A percentile compares a stretch with the other conserved stretches of the same genome.
Conservation (phyloP, 2,888 invertebrate genomes). For the Lasius platythorax region DNA sequence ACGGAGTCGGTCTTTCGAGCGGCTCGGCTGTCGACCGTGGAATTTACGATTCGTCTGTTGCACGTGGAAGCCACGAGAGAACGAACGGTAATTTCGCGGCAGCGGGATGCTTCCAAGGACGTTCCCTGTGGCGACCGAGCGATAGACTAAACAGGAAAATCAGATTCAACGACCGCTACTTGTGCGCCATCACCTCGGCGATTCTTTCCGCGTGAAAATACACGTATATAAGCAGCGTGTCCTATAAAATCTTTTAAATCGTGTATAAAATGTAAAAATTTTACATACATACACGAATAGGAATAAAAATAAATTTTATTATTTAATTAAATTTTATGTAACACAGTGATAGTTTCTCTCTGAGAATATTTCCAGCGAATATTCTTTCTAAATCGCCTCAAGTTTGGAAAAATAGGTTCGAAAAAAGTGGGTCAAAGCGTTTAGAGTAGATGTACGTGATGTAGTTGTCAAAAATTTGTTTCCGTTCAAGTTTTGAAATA, state of each 20-base stretch:
- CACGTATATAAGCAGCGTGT: neutral
- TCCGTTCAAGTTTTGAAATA: neutral
- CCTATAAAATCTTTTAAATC: neutral
- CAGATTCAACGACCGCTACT: conserved; percentile 35
- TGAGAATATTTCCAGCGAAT: conserved; percentile 1
- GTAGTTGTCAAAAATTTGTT: neutral
- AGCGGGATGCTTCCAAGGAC: conserved; percentile 31
- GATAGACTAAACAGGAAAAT: conserved; percentile 44
- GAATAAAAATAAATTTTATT: neutral
- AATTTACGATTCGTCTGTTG: conserved; percentile 52
- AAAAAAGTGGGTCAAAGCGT: conserved; percentile 8
- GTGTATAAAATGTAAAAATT: neutral
- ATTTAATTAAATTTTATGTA: neutral
- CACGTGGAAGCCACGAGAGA: conserved; percentile 35
- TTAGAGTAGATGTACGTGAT: neutral
- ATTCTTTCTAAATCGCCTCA: conserved; percentile 11
- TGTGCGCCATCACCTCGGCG: neutral
- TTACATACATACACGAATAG: neutral
- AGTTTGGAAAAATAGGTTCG: neutral
- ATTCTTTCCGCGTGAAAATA: neutral
- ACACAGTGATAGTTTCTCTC: neutral
- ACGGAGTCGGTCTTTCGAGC: conserved; percentile 37
- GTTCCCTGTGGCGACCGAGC: conserved; percentile 21
- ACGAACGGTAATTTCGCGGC: conserved; percentile 47
- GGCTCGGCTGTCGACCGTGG: conserved; percentile 34